phyloP scores from a whole-genome alignment of 1,140 invertebrate genomes.

The Tetranychus cinnabarinus region DNA sequence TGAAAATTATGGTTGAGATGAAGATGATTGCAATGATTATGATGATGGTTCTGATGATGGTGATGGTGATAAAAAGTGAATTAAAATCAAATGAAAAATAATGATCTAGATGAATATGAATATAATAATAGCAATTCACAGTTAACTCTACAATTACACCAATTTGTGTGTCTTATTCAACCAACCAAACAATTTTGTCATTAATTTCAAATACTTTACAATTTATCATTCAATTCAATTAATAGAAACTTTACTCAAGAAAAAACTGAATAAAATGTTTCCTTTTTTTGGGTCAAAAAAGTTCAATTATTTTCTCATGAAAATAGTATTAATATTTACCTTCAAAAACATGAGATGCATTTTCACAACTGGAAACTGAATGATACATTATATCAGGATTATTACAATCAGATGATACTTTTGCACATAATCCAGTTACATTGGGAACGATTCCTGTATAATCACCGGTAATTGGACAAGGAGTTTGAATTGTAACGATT shows the following conservation, averaged over 20 bases:
- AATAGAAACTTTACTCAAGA: neutral
- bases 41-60: no score
- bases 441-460: conserved; percentile 40
- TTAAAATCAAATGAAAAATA: no score
- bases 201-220: neutral
- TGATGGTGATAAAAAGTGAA: no score
- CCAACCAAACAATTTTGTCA: neutral
- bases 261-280: neutral
- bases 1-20: no score
- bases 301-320: neutral
- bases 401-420: conserved; percentile 40
- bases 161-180: no score
- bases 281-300: neutral
- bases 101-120: no score
- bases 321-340: conserved; percentile 21
- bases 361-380: conserved; percentile 35
- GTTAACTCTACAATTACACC: no score
- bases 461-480: conserved; percentile 41
- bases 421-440: conserved; percentile 37
- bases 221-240: neutral
- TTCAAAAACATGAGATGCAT: conserved; percentile 34
- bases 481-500: conserved; percentile 26
- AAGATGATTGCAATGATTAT: no score
- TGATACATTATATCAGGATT: conserved; percentile 45
- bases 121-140: no score